Conservation (phyloP, 2,888 invertebrate genomes). For the Zelleria hepariella region DNA sequence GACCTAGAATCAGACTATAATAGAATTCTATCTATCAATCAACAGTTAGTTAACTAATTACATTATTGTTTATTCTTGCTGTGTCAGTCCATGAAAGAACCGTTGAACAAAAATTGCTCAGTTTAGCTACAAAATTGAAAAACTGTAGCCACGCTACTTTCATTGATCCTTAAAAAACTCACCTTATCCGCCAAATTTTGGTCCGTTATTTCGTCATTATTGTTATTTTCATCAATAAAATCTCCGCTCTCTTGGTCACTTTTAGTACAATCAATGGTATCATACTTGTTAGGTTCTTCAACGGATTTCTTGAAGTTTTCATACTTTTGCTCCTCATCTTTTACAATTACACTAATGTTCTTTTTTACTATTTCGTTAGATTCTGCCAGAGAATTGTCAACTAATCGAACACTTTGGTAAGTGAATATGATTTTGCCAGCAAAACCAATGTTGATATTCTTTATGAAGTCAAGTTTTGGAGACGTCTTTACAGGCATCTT, state of each 20-base stretch:
- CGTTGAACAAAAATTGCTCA: no score
- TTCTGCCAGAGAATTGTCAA: neutral
- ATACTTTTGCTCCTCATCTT: neutral
- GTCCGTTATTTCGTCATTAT: neutral
- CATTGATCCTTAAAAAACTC: no score
- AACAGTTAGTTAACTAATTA: no score
- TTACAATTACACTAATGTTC: neutral
- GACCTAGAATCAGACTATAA: no score
- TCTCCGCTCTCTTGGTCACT: neutral
- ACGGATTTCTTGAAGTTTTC: neutral
- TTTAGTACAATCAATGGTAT: neutral
- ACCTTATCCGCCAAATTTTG: neutral
- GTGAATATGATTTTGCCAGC: constrained; percentile 12
- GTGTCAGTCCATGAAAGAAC: no score
- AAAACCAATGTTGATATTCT: constrained; percentile 6
- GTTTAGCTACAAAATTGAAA: neutral
- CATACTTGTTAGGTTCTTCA: neutral
- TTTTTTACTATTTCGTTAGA: neutral
- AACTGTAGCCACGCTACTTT: neutral
- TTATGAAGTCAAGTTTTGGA: neutral
- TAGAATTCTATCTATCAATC: no score
- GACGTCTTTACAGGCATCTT: no score
- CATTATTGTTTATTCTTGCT: no score
- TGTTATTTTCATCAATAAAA: neutral
- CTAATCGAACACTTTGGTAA: neutral